phyloP scores from a whole-genome alignment of 2,797 vertebrate genomes.

The Ctenochaetus hawaiiensis region DNA sequence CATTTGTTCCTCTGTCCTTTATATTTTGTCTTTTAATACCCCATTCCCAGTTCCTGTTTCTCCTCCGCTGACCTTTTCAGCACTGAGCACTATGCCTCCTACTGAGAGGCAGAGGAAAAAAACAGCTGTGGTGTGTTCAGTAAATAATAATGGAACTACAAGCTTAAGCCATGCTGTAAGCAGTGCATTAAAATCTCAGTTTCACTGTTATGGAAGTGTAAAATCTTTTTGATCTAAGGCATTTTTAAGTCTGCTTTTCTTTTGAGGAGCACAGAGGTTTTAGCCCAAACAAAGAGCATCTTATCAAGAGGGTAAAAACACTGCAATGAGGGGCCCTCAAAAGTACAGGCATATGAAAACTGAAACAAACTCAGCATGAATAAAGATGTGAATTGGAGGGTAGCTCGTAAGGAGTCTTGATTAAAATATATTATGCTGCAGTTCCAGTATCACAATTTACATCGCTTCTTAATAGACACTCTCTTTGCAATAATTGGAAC shows the following conservation, averaged over 20 bases:
- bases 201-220: constrained; percentile 4
- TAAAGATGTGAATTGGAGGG: constrained; percentile 30
- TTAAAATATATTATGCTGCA: constrained; percentile 55
- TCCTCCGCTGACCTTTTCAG: constrained; percentile 57
- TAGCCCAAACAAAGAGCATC: no score
- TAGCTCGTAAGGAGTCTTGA: constrained; percentile 44
- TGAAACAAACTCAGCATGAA: constrained; percentile 25
- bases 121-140: not conserved
- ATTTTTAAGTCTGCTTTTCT: no score
- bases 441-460: constrained; percentile 45
- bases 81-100: constrained; percentile 24
- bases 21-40: constrained; percentile 4
- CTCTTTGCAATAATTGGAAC: constrained; percentile 61
- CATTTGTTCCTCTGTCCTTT: constrained; percentile 6
- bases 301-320: no score
- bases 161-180: constrained; percentile 6
- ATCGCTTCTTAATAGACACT: constrained; percentile 54
- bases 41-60: not conserved
- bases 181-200: not conserved
- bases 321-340: not conserved
- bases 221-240: constrained; percentile 32
- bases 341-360: constrained; percentile 17
- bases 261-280: no score
- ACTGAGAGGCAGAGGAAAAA: not conserved
- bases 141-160: constrained; percentile 19